Evolutionary conservation across 2,113 vertebrate species (phyloP).

Genomic region (Triplophysa rosa): DNA sequence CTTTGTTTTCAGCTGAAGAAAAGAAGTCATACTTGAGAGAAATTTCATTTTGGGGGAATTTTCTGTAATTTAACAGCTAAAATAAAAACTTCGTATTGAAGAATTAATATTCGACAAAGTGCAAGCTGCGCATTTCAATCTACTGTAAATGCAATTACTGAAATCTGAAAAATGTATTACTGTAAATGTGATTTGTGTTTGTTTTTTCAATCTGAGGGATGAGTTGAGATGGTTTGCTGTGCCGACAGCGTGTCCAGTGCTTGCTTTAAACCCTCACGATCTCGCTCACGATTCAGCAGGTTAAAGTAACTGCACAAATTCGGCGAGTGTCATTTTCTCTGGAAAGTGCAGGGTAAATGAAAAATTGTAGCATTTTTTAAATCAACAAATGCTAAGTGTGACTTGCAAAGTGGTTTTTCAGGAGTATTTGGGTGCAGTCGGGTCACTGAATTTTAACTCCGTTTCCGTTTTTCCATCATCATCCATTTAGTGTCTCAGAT

Average conservation of each 20-base stretch:
- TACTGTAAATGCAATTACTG: no score
- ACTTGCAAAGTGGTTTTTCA: background rate
- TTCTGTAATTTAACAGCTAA: no score
- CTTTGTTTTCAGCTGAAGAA: no score
- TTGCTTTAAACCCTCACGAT: conserved; percentile 1
- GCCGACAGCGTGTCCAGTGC: no score
- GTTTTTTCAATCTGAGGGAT: background rate
- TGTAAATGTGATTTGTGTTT: background rate
- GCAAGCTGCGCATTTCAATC: no score
- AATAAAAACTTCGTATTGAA: no score
- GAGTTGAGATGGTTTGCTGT: background rate
- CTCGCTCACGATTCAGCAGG: no score
- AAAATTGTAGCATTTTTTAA: background rate
- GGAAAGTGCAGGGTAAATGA: background rate
- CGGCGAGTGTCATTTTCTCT: background rate
- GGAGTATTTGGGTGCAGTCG: background rate
- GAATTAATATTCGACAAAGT: no score
- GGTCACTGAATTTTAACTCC: background rate
- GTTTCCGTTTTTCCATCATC: background rate
- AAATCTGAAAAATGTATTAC: background rate
- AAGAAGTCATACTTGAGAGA: no score
- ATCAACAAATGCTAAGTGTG: background rate
- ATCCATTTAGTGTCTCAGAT: background rate
- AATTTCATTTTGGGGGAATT: no score
- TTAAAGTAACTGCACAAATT: background rate